Evolutionary conservation across 2,888 invertebrate genomes (phyloP).

Genomic region (Meganola albula): DNA sequence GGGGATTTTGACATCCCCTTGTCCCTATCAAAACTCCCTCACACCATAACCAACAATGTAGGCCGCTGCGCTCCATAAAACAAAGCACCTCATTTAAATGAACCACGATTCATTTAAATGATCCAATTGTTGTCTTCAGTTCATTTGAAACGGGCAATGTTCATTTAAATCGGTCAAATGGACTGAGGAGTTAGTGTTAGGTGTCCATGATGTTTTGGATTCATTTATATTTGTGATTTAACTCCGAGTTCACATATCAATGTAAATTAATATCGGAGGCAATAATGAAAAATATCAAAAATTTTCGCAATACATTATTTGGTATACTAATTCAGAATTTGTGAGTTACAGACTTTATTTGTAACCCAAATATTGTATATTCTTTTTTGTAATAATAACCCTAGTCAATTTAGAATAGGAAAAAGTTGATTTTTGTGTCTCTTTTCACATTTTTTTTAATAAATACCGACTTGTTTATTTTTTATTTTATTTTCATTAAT

Average conservation of each 20-base stretch:
- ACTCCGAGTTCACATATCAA: conserved; percentile 69
- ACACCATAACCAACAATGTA: conserved; percentile 77
- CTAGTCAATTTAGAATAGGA: conserved; percentile 72
- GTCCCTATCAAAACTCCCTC: conserved; percentile 80
- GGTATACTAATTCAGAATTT: too few species aligned
- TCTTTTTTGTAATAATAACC: conserved; percentile 31
- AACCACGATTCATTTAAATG: conserved; percentile 32
- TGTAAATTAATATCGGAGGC: conserved; percentile 54
- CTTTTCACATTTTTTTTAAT: conserved; percentile 9
- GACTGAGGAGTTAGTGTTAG: conserved; percentile 29
- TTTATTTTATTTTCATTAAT: conserved; percentile 7
- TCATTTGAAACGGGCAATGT: conserved; percentile 24
- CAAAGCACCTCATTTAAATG: conserved; percentile 35
- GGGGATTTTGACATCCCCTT: conserved; percentile 87
- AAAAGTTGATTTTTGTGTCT: conserved; percentile 31
- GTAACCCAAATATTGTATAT: too few species aligned
- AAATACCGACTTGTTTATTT: conserved; percentile 5
- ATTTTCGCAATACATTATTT: too few species aligned
- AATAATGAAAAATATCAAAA: conserved; percentile 57
- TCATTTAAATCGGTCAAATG: conserved; percentile 17
- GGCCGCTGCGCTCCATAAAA: conserved; percentile 65
- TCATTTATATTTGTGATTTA: conserved; percentile 33
- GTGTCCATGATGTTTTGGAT: conserved; percentile 27
- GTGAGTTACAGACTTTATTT: too few species aligned
- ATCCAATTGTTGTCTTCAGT: conserved; percentile 20